phyloP scores from a whole-genome alignment of 2,113 vertebrate genomes.

The Ploceus nigricollis region DNA sequence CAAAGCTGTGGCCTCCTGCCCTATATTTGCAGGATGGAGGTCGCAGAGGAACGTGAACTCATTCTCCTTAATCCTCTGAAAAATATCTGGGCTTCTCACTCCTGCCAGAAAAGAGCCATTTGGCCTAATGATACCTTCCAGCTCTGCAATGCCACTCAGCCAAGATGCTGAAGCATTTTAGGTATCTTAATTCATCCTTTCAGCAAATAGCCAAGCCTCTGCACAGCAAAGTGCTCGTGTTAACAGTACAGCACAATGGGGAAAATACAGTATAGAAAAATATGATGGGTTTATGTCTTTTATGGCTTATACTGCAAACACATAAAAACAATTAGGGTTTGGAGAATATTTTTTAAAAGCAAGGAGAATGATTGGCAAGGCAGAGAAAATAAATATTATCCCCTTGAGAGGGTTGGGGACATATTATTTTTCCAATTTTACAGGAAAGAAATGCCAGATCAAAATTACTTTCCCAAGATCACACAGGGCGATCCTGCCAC shows the following conservation, averaged over 20 bases:
- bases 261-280: slow-evolving; percentile 27
- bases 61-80: background rate
- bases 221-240: background rate
- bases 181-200: slow-evolving; percentile 16
- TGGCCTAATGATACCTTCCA: background rate
- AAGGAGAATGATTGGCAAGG: slow-evolving; percentile 24
- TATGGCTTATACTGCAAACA: slow-evolving; percentile 40
- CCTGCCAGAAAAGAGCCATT: background rate
- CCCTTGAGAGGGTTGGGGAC: background rate
- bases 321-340: slow-evolving; percentile 58
- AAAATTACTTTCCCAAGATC: slow-evolving; percentile 51
- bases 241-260: slow-evolving; percentile 29
- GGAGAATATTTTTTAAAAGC: slow-evolving; percentile 49
- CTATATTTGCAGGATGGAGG: background rate
- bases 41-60: rapidly evolving
- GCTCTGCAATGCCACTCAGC: background rate
- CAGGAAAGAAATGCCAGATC: slow-evolving; percentile 25
- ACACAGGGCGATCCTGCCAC: slow-evolving; percentile 34
- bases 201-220: background rate
- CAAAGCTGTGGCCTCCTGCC: background rate
- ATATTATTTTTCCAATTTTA: background rate
- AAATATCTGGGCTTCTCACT: background rate
- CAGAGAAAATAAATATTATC: slow-evolving; percentile 17
- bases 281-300: slow-evolving; percentile 40
- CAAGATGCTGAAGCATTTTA: background rate